Percentiles rank a stretch among this genome's conserved stretches.
These are phyloP conservation scores for Dascyllus trimaculatus DNA, from an alignment of 2,113 vertebrate species.

Conservation along the genomic window DNA sequence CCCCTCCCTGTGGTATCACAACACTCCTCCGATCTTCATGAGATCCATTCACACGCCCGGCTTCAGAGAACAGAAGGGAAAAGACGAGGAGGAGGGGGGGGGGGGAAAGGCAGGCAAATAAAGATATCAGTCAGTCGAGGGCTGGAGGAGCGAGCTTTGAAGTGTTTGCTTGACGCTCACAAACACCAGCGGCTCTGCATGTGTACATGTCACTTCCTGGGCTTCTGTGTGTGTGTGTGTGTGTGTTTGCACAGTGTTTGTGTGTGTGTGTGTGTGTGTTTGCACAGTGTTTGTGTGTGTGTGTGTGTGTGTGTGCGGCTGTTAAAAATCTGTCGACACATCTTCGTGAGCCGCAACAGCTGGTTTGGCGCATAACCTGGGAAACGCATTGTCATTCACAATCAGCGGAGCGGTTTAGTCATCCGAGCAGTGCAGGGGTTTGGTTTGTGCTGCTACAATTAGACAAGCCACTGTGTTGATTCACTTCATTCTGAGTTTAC, in stretches of 20 bases:
- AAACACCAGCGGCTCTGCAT: slow-evolving; percentile 1
- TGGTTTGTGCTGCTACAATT: background rate
- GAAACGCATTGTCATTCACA: slow-evolving; percentile 17
- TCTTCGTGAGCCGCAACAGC: slow-evolving; percentile 24
- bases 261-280: too few species aligned
- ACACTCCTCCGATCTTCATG: slow-evolving; percentile 1
- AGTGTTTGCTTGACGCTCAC: slow-evolving; percentile 26
- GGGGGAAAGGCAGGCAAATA: background rate
- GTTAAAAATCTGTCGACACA: slow-evolving; percentile 4
- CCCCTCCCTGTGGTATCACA: background rate
- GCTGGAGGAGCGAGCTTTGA: slow-evolving; percentile 23
- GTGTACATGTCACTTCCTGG: slow-evolving; percentile 11
- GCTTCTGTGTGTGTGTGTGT: background rate
- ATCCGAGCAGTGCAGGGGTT: background rate
- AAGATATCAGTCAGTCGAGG: slow-evolving; percentile 19
- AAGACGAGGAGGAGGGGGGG: background rate
- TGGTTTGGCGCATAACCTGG: slow-evolving; percentile 14
- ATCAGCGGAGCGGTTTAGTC: slow-evolving; percentile 4
- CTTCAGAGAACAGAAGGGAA: slow-evolving; percentile 20
- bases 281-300: background rate
- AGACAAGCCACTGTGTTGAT: too few species aligned
- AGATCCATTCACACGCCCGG: slow-evolving; percentile 22
- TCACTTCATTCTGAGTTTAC: too few species aligned
- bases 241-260: too few species aligned
- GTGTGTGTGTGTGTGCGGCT: background rate